phyloP scores from a whole-genome alignment of 2,113 vertebrate genomes.

The Morone chrysops region DNA sequence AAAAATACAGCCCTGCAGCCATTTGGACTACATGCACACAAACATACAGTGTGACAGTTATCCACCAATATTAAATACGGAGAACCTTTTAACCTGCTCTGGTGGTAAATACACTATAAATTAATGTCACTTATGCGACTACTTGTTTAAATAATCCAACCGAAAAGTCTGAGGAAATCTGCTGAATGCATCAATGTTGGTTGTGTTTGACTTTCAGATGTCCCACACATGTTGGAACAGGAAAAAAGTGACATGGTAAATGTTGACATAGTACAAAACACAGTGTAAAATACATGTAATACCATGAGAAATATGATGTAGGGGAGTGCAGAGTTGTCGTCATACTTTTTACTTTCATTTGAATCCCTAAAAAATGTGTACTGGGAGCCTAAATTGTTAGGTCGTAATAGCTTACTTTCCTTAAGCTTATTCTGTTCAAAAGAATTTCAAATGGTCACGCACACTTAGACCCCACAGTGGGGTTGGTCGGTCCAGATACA shows the following conservation, averaged over 20 bases:
- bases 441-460: too few species aligned
- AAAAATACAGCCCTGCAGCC: constrained; percentile 61
- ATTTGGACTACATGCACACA: constrained; percentile 49
- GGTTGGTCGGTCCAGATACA: too few species aligned
- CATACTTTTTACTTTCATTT: too few species aligned
- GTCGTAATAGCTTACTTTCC: too few species aligned
- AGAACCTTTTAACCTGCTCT: constrained; percentile 51
- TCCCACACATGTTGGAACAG: not conserved
- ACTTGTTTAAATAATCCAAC: constrained; percentile 33
- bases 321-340: too few species aligned
- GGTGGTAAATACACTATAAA: constrained; percentile 27
- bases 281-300: too few species aligned
- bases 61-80: constrained; percentile 34
- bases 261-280: not conserved
- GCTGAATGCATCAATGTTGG: constrained; percentile 5
- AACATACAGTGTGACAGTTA: constrained; percentile 38
- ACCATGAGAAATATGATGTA: too few species aligned
- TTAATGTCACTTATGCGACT: constrained; percentile 11
- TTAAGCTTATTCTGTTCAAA: too few species aligned
- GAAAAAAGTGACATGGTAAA: not conserved
- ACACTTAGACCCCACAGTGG: too few species aligned
- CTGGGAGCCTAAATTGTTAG: too few species aligned
- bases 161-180: not conserved
- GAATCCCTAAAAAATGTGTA: too few species aligned
- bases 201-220: not conserved